Evolutionary conservation across 2,113 vertebrate species (phyloP).

Genomic region (Epinephelus moara): DNA sequence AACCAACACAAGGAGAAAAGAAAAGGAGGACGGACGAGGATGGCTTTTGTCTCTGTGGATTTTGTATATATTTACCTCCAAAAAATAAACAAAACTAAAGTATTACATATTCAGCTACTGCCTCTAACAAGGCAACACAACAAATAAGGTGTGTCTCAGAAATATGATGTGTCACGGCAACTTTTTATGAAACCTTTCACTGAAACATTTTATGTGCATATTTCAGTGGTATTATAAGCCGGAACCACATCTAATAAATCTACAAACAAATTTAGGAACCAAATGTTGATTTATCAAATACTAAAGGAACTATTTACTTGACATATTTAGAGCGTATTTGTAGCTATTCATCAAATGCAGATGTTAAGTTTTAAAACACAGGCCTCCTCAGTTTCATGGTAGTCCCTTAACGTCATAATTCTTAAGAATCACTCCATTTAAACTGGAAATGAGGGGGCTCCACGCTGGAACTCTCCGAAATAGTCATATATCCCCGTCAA

Average conservation of each 20-base stretch:
- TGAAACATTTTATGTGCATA: neutral
- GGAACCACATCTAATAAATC: constrained; percentile 52
- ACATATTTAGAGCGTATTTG: constrained; percentile 60
- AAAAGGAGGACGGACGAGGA: constrained; percentile 33
- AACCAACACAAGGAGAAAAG: constrained; percentile 42
- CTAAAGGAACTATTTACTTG: constrained; percentile 62
- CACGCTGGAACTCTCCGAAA: constrained; percentile 57
- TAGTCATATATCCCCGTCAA: constrained; percentile 73
- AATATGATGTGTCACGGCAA: constrained; percentile 20
- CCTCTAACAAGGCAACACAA: constrained; percentile 23
- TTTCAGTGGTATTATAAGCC: constrained; percentile 1
- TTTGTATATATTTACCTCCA: constrained; percentile 38
- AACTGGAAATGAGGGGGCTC: constrained; percentile 64
- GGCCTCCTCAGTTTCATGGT: constrained; percentile 65
- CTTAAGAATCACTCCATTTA: constrained; percentile 72
- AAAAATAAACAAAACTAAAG: constrained; percentile 48
- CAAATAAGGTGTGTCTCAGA: constrained; percentile 17
- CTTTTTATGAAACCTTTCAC: neutral
- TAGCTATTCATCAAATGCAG: constrained; percentile 72
- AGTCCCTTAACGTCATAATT: constrained; percentile 70
- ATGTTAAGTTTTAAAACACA: constrained; percentile 71
- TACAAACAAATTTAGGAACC: constrained; percentile 54
- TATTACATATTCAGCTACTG: constrained; percentile 53
- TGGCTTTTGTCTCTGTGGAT: constrained; percentile 50
- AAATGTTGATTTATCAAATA: constrained; percentile 63